These are phyloP conservation scores for Microctonus brassicae DNA, from an alignment of 2,888 invertebrate genomes.

Conservation along the genomic window DNA sequence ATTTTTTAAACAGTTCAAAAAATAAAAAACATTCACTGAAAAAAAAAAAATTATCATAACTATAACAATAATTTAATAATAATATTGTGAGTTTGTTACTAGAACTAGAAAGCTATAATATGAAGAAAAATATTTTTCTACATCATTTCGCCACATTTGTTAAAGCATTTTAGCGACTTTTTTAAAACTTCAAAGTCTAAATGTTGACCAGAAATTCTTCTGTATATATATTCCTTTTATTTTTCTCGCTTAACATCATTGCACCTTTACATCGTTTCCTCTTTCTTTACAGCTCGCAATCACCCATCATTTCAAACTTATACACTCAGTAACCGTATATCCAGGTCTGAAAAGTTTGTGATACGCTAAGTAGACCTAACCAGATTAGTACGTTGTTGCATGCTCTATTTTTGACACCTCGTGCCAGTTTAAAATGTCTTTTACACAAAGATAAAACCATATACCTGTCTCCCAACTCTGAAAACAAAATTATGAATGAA, in stretches of 20 bases:
- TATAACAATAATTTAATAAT: neutral
- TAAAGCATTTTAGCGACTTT: constrained; percentile 67
- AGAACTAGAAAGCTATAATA: neutral
- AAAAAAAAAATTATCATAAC: neutral
- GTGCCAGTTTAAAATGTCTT: constrained; percentile 45
- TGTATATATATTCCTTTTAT: constrained; percentile 38
- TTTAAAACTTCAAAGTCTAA: constrained; percentile 53
- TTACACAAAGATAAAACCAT: constrained; percentile 15
- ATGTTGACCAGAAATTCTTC: constrained; percentile 11
- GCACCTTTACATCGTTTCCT: constrained; percentile 24
- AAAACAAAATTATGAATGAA: neutral
- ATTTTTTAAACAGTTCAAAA: too few species aligned
- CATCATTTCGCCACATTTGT: constrained; percentile 44
- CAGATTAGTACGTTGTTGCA: constrained; percentile 69
- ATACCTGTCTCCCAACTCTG: neutral
- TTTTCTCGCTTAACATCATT: constrained; percentile 23
- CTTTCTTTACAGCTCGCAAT: neutral
- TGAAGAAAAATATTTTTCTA: constrained; percentile 41
- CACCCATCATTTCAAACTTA: constrained; percentile 50
- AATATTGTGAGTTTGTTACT: too few species aligned
- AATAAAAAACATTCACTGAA: too few species aligned
- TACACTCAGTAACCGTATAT: constrained; percentile 53
- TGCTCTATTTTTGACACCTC: constrained; percentile 69
- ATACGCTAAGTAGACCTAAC: constrained; percentile 70
- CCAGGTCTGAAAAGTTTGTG: constrained; percentile 69